Percentiles rank a stretch among this genome's conserved stretches.
These are phyloP conservation scores for Odontothrips loti DNA, from an alignment of 2,888 invertebrate species.

Conservation along the genomic window DNA sequence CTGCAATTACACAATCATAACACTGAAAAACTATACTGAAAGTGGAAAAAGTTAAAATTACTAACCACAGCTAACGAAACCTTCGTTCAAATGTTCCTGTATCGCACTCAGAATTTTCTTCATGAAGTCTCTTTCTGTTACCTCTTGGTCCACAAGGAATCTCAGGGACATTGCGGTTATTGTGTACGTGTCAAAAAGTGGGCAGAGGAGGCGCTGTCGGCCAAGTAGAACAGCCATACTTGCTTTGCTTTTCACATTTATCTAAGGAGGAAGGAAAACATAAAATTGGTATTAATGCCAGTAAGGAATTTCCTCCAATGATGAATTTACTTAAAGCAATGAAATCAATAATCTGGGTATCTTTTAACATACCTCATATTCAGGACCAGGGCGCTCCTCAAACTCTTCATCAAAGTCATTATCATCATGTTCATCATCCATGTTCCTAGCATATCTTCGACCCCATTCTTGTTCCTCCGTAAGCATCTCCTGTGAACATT, in stretches of 20 bases:
- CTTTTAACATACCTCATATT: constrained; percentile 28
- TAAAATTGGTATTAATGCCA: neutral
- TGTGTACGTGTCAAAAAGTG: constrained; percentile 70
- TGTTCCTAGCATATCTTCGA: constrained; percentile 51
- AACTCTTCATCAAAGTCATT: constrained; percentile 47
- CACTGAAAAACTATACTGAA: constrained; percentile 29
- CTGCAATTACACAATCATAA: constrained; percentile 28
- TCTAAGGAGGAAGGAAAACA: neutral
- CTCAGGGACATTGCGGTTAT: constrained; percentile 59
- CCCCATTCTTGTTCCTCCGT: constrained; percentile 55
- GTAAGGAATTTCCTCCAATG: neutral
- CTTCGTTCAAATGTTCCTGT: constrained; percentile 57
- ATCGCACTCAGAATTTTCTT: constrained; percentile 62
- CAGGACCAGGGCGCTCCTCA: constrained; percentile 30
- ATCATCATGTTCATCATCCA: constrained; percentile 52
- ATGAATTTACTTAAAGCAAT: neutral
- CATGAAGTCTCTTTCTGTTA: constrained; percentile 64
- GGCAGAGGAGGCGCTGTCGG: constrained; percentile 53
- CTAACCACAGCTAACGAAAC: constrained; percentile 60
- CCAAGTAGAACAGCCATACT: neutral
- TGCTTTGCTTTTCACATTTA: neutral
- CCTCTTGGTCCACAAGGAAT: constrained; percentile 53
- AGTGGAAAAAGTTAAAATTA: constrained; percentile 37
- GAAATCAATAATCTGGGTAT: too few relatives aligned
- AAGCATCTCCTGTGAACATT: constrained; percentile 41